These are phyloP conservation scores for Calcarius lapponicus DNA, from an alignment of 2,797 vertebrate genomes.

Conservation along the genomic window DNA sequence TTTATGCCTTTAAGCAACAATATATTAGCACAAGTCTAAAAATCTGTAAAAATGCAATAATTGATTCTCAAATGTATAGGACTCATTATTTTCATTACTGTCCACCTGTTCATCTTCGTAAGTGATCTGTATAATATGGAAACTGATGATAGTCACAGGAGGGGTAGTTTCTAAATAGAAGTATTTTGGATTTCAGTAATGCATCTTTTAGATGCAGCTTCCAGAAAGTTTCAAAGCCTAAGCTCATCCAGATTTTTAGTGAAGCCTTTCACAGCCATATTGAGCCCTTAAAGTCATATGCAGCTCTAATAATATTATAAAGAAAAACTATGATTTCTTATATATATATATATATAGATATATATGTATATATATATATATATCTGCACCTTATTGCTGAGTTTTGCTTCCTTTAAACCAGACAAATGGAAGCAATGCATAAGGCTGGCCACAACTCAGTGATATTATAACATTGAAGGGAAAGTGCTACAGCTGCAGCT, in stretches of 20 bases:
- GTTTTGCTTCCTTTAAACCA: neutral
- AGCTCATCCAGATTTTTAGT: neutral
- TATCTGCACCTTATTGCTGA: neutral
- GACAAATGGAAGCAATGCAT: neutral
- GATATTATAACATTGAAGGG: neutral
- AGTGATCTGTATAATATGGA: neutral
- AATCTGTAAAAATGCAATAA: neutral
- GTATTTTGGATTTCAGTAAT: neutral
- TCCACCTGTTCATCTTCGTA: neutral
- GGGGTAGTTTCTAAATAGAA: neutral
- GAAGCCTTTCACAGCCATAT: neutral
- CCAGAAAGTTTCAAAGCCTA: neutral
- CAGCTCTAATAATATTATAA: neutral
- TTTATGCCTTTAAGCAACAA: neutral
- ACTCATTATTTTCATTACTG: neutral
- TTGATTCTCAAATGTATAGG: neutral
- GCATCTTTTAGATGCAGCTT: neutral
- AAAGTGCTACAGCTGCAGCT: neutral
- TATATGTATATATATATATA: neutral
- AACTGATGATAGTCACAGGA: neutral
- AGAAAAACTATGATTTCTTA: neutral
- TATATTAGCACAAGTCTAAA: neutral
- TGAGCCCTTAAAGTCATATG: neutral
- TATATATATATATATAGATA: neutral
- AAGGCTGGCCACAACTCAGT: neutral